Percentiles rank a stretch among this genome's conserved stretches.
Conservation (phyloP, 1,140 invertebrate species). For the Microplitis mediator region DNA sequence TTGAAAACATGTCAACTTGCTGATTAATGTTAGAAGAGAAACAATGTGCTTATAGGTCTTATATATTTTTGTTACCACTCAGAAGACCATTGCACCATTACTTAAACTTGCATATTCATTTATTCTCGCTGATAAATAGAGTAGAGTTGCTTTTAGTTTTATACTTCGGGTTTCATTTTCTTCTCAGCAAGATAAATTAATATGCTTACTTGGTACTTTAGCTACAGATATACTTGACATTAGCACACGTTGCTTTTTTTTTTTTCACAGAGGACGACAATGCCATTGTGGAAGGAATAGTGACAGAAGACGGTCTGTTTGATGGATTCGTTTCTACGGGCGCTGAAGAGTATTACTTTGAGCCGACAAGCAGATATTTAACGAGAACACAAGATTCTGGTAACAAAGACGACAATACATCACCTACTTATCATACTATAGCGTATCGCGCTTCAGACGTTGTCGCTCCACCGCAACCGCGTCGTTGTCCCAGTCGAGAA, state of each 20-base stretch:
- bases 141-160: not conserved
- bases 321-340: constrained; percentile 84
- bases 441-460: constrained; percentile 85
- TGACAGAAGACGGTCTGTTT: constrained; percentile 86
- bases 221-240: not conserved
- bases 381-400: constrained; percentile 11
- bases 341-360: constrained; percentile 82
- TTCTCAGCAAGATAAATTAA: not conserved
- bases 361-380: constrained; percentile 79
- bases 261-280: constrained; percentile 77
- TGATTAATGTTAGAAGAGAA: not conserved
- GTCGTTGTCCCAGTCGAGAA: constrained; percentile 64
- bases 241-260: constrained; percentile 7
- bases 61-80: not conserved
- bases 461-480: constrained; percentile 64
- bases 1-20: no score
- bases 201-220: not conserved
- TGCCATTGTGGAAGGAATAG: constrained; percentile 83
- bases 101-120: not conserved
- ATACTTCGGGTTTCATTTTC: not conserved
- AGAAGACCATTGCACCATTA: not conserved
- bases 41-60: not conserved
- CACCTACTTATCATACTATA: constrained; percentile 75
- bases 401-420: constrained; percentile 48
- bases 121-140: not conserved